phyloP scores from a whole-genome alignment of 2,888 invertebrate genomes.

The Camponotus fellah region DNA sequence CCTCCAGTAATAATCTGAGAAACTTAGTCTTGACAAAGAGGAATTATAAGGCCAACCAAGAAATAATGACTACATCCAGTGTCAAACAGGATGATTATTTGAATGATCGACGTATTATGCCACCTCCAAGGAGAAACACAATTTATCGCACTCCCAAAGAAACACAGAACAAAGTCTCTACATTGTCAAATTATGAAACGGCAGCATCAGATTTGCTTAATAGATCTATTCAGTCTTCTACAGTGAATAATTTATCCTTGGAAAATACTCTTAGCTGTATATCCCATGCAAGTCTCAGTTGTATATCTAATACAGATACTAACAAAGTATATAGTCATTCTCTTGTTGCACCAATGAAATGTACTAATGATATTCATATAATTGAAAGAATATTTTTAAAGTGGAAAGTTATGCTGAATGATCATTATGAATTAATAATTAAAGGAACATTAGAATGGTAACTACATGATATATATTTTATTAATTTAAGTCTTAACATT shows the following conservation, averaged over 20 bases:
- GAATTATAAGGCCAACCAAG: neutral
- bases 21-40: constrained; percentile 66
- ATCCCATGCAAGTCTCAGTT: neutral
- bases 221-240: neutral
- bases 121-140: constrained; percentile 70
- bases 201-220: neutral
- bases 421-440: constrained; percentile 75
- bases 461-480: neutral
- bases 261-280: neutral
- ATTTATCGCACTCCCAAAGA: constrained; percentile 8
- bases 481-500: neutral
- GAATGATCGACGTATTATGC: constrained; percentile 74
- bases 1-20: constrained; percentile 79
- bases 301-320: neutral
- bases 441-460: constrained; percentile 80
- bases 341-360: neutral
- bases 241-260: neutral
- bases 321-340: neutral
- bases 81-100: constrained; percentile 28
- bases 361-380: neutral
- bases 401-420: constrained; percentile 80
- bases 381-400: constrained; percentile 68
- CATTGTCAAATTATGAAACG: neutral
- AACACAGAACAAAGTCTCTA: neutral
- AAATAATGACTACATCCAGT: constrained; percentile 74